Evolutionary conservation across 1,140 invertebrate species (phyloP).

Genomic region (Triops longicaudatus): DNA sequence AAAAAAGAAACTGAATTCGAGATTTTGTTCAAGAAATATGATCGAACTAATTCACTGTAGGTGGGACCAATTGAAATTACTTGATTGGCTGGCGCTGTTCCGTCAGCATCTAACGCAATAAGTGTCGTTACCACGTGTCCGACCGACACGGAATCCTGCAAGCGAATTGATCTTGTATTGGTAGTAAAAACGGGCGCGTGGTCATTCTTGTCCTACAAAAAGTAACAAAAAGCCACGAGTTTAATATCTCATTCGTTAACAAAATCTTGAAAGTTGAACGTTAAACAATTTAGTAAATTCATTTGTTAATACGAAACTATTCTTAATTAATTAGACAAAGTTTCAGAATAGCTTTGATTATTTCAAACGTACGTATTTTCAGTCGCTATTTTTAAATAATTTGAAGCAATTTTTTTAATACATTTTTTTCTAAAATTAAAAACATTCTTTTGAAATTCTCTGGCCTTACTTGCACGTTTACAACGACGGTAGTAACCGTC

Average conservation of each 20-base stretch:
- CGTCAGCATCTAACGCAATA: conserved; percentile 68
- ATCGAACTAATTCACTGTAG: conserved; percentile 40
- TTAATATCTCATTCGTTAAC: not conserved
- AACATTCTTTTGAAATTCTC: conserved; percentile 25
- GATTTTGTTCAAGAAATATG: not conserved
- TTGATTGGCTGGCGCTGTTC: conserved; percentile 44
- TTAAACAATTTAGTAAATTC: too few species aligned
- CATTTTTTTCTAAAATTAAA: too few species aligned
- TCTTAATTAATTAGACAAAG: too few species aligned
- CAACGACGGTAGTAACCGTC: conserved; percentile 62
- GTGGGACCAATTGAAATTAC: conserved; percentile 40
- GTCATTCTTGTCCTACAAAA: conserved; percentile 38
- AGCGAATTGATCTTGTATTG: conserved; percentile 64
- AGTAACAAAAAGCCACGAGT: conserved; percentile 23
- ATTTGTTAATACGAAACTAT: too few species aligned
- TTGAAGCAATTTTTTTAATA: too few species aligned
- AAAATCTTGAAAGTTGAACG: too few species aligned
- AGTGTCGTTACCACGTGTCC: conserved; percentile 68
- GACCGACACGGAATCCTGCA: conserved; percentile 71
- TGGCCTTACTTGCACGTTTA: conserved; percentile 67
- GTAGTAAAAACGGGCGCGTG: conserved; percentile 65
- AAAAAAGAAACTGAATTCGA: too few species aligned
- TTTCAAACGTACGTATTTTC: too few species aligned
- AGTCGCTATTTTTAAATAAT: too few species aligned
- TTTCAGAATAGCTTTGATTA: too few species aligned